Base-by-base conservation (phyloP, 2,113 vertebrate genomes). In the Monopterus albus region DNA sequence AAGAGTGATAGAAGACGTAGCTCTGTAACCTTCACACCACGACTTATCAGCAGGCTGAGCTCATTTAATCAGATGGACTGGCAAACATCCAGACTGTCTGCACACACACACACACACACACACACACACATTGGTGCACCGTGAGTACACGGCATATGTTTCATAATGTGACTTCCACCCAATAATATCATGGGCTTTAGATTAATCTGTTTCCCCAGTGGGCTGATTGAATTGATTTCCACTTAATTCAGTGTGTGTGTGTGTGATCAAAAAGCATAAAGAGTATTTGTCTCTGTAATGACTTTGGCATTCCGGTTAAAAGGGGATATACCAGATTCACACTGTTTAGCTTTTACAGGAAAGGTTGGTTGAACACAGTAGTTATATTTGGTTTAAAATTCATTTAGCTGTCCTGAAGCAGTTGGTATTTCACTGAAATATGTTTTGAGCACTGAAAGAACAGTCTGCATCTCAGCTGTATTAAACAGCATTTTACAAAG, bases 241-340 rank as follows among this genome's bases (percentile, higher is more conserved):
- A 18, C 40, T 60, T 78, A 68, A 80, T 83, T 81, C 13, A 14
- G 25, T n/a, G 25, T 25, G 42, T 70, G 25, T n/a, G 25, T 25
- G 42, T 70, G 58, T 83, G 35, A 85, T 81, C 55, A 76, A 83
- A 83, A 40, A 63, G 51, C 8, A 66, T 18, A 25, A 63, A 75
- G 50, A 76, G 81, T 65, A 68, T 75, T 62, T 36, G 55, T 8
- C 7, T 58, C 60, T 31, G 7, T 60, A 38, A 31, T 28, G 52
- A 38, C 61, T 72, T 20, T 71, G 59, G 23, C 55, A 87, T 90
- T 78, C 79, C 42, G 85, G 82, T 82, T 84, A 89, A 90, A 80
- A 88, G 80, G 68, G 80, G 78, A 85, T 88, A 67, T 66, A 65
- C 69, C 63, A 20, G 61, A 53, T 71, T 78, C 20, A 8, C 26